Conservation (phyloP, 2,113 vertebrate species). For the Nothoprocta pentlandii region DNA sequence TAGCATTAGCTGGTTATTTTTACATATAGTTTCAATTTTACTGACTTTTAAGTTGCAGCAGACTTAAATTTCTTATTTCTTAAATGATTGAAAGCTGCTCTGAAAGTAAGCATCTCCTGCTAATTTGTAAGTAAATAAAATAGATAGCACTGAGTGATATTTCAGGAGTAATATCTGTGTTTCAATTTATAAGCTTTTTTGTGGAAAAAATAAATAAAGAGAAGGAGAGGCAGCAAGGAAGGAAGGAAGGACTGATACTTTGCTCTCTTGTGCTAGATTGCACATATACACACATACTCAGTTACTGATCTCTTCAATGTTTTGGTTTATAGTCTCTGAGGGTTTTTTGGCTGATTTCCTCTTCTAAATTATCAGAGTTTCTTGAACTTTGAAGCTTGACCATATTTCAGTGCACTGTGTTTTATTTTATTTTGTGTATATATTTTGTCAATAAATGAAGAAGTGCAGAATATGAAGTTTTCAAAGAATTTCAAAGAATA, state of each 20-base stretch:
- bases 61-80: neutral
- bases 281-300: rapidly evolving
- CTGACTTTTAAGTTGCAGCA: neutral
- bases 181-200: neutral
- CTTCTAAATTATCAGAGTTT: neutral
- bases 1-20: no score
- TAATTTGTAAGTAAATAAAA: neutral
- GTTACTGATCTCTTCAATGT: neutral
- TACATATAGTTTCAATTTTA: neutral
- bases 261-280: neutral
- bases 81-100: neutral
- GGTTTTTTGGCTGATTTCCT: neutral
- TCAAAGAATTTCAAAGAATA: no score
- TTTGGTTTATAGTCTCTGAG: neutral
- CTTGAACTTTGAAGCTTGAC: neutral
- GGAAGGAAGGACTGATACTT: neutral
- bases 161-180: neutral
- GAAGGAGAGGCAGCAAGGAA: no score
- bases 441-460: neutral
- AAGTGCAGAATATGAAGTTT: neutral
- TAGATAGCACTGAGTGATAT: neutral
- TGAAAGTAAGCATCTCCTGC: neutral
- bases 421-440: neutral
- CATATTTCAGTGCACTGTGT: neutral
- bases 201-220: no score